Evolutionary conservation across 2,888 invertebrate species (phyloP), one percentile per base, ranked within the genome.

Genomic region (Phlogophora meticulosa): DNA sequence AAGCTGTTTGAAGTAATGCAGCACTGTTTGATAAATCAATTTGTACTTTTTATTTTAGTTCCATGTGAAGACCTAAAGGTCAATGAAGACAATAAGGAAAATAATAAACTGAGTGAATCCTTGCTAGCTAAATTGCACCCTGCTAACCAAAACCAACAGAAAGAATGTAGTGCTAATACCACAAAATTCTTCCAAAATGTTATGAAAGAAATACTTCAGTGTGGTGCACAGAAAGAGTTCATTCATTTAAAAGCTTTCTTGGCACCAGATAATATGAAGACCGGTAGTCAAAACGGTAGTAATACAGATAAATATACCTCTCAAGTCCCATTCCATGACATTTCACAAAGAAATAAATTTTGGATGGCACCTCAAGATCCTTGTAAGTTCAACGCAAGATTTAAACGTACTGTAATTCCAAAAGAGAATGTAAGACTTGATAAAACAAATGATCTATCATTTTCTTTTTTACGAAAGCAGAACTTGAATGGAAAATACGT

Each of bases 111-210:
- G 4, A 49, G 22, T 55, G 49, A 61, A 51, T 46, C 75, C 17
- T 49, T 58, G 7, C 7, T 36, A 20, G 49, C 11, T 4, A 61
- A 69, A 20, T 38, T 69, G 1, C 51, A 56, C 11, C 24, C 43
- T 34, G 9, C 38, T 38, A 42, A 32, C 3, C 55, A 20, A 52
- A 58, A 51, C 45, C 36, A 38, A 2, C 51, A 51, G n/a, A 56
- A 71, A 34, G 70, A 80, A 10, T 45, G 43, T n/a, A 68, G 67
- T 59, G 81, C 87, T 34, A 83, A 91, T 51, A 91, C 92, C 1
- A 79, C 82, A 0, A 81, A 68, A 10, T 81, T 92, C 51, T 78
- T 90, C 45, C 85, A 87, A 81, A 91, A 91, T 55, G 83, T 92
- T 58, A 78, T 90, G 65, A 88, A 86, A 60, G 92, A 92, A 84